phyloP scores from a whole-genome alignment of 2,888 invertebrate species.

The Andrena bucephala region DNA sequence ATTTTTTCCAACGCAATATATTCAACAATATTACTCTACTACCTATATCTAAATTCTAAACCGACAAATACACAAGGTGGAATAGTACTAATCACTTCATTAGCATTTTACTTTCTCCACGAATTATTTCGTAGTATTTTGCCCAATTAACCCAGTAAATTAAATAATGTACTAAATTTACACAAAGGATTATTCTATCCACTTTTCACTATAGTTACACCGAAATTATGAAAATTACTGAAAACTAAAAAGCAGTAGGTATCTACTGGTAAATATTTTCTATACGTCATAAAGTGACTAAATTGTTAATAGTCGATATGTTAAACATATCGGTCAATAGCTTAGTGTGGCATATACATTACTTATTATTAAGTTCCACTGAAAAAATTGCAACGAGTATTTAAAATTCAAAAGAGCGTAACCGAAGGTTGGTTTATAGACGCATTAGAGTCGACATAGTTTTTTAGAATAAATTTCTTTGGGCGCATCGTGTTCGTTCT shows the following conservation, averaged over 20 bases:
- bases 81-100: neutral
- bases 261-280: too few species aligned
- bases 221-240: neutral
- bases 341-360: too few species aligned
- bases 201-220: neutral
- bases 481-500: neutral
- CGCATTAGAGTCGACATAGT: neutral
- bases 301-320: too few species aligned
- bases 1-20: neutral
- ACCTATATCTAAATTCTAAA: too few species aligned
- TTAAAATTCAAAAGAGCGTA: neutral
- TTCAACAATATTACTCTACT: neutral
- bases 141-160: neutral
- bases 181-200: neutral
- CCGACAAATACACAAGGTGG: too few species aligned
- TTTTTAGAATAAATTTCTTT: slow-evolving; percentile 5
- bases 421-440: neutral
- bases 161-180: neutral
- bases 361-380: too few species aligned
- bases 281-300: too few species aligned
- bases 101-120: neutral
- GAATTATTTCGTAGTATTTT: neutral
- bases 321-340: too few species aligned
- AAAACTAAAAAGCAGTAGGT: neutral
- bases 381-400: neutral